phyloP scores from a whole-genome alignment of 92 coral and sea anemone species.

The Parazoanthus swiftii region DNA sequence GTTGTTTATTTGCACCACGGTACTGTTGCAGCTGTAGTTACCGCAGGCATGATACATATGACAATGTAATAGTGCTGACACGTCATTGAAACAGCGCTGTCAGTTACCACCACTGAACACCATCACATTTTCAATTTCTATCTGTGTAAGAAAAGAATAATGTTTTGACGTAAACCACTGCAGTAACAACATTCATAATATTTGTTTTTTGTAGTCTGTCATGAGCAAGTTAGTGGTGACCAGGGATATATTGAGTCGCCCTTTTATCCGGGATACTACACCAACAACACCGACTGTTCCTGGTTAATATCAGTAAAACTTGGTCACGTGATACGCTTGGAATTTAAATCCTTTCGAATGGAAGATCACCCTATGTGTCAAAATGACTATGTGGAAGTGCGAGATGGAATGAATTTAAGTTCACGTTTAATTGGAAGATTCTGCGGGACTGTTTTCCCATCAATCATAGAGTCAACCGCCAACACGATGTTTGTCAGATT shows the following conservation, averaged over 20 bases:
- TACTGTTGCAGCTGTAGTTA: too few species aligned
- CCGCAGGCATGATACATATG: too few species aligned
- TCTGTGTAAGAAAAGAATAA: too few species aligned
- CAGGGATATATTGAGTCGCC: conserved; percentile 74
- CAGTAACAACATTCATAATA: neutral
- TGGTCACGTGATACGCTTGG: conserved; percentile 63
- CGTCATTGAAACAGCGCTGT: too few species aligned
- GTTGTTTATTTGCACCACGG: too few species aligned
- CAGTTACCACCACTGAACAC: too few species aligned
- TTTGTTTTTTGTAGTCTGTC: conserved; percentile 31
- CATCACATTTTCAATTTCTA: too few species aligned
- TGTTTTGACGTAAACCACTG: too few species aligned
- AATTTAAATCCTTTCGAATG: conserved; percentile 50
- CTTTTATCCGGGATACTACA: conserved; percentile 69
- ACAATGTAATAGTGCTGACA: too few species aligned
- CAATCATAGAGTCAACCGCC: conserved; percentile 48
- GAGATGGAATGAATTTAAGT: conserved; percentile 44
- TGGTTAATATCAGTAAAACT: conserved; percentile 61
- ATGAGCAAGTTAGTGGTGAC: conserved; percentile 13
- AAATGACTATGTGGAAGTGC: conserved; percentile 61
- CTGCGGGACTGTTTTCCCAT: conserved; percentile 68
- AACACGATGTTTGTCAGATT: conserved; percentile 58
- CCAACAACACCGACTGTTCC: conserved; percentile 47
- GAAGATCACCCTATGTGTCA: conserved; percentile 62
- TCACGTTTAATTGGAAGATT: conserved; percentile 50